phyloP scores from a whole-genome alignment of 2,888 invertebrate species.

The Aphidoletes aphidimyza region DNA sequence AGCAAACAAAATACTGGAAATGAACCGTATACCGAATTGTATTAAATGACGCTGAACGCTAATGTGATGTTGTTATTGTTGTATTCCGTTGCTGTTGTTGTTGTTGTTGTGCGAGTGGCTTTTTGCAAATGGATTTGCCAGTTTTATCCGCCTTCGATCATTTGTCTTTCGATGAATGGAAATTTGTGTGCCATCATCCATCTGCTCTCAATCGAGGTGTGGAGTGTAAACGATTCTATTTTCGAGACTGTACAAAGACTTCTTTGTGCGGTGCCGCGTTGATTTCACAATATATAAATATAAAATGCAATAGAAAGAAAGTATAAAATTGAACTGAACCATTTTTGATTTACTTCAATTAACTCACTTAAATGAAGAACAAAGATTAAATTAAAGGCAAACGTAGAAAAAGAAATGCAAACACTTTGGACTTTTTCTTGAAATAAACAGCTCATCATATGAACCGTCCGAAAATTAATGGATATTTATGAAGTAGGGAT shows the following conservation, averaged over 20 bases:
- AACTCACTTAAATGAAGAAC: constrained; percentile 1
- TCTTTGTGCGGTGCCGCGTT: background rate
- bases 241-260: background rate
- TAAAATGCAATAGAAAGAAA: background rate
- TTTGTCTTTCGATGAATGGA: background rate
- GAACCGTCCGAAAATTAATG: background rate
- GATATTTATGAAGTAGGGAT: constrained; percentile 4
- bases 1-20: background rate
- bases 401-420: background rate
- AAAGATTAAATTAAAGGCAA: background rate
- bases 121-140: constrained; percentile 39
- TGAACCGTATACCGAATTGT: background rate
- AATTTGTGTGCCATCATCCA: background rate
- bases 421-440: background rate
- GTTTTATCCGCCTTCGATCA: background rate
- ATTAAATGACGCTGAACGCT: constrained; percentile 40
- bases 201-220: constrained; percentile 39
- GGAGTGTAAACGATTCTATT: background rate
- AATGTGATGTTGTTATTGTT: constrained; percentile 12
- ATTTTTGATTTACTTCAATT: constrained; percentile 46
- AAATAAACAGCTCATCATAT: background rate
- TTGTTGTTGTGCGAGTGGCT: background rate
- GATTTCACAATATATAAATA: too few relatives aligned
- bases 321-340: background rate
- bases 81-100: background rate